A percentile compares a stretch with the other conserved stretches of the same genome.
phyloP scores from a whole-genome alignment of 2,888 invertebrate species.

The Lepidocyrtoides sp. region DNA sequence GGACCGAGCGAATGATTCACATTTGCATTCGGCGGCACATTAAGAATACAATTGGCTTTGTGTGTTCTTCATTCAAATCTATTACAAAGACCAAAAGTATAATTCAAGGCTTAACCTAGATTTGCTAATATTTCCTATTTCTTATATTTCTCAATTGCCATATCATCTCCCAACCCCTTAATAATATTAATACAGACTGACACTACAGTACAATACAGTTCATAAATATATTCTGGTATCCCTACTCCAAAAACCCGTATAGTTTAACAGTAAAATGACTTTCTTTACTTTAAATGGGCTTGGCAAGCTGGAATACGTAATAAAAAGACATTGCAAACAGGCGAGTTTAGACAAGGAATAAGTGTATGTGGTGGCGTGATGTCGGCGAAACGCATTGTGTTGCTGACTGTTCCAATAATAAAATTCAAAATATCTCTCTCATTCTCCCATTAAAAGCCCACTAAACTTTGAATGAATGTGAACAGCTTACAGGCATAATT shows the following conservation, averaged over 20 bases:
- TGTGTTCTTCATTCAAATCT: constrained; percentile 8
- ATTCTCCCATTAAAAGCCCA: constrained; percentile 3
- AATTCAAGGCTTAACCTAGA: constrained; percentile 24
- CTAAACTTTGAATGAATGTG: constrained; percentile 22
- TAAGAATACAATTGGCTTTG: too few relatives aligned
- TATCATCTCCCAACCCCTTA: not conserved
- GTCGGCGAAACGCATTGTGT: not conserved
- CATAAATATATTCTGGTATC: constrained; percentile 26
- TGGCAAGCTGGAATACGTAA: not conserved
- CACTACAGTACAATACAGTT: not conserved
- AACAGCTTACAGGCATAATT: constrained; percentile 18
- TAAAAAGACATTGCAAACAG: constrained; percentile 11
- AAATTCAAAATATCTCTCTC: constrained; percentile 16
- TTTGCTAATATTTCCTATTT: not conserved
- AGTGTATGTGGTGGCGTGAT: not conserved
- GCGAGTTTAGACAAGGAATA: not conserved
- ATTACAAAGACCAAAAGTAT: constrained; percentile 5
- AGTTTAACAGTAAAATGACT: constrained; percentile 13
- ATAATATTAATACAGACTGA: not conserved
- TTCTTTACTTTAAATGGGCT: constrained; percentile 29
- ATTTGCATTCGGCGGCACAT: too few relatives aligned
- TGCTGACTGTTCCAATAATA: constrained; percentile 19
- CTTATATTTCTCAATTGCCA: not conserved
- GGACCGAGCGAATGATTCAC: too few relatives aligned
- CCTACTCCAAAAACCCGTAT: not conserved